A percentile compares a stretch with the other conserved stretches of the same genome.
These are phyloP conservation scores for Anoura caudifer DNA, from an alignment of 2,113 vertebrate species.

Conservation along the genomic window DNA sequence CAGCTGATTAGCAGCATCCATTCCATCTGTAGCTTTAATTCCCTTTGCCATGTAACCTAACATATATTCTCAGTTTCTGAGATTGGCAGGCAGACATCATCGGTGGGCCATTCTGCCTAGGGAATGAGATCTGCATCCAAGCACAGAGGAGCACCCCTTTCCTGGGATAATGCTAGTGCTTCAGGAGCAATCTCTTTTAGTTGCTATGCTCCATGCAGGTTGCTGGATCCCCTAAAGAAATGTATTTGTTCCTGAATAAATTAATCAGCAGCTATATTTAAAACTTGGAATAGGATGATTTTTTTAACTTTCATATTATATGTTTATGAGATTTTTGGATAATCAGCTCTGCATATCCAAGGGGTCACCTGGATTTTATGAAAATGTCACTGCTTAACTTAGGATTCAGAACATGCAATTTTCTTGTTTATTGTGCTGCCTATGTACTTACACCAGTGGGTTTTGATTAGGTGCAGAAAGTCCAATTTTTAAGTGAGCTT, in stretches of 20 bases:
- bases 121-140: background rate
- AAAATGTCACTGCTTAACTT: background rate
- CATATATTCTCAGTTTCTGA: background rate
- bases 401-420: background rate
- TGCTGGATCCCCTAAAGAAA: background rate
- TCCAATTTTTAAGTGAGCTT: conserved; percentile 25
- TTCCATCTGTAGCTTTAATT: background rate
- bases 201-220: no score
- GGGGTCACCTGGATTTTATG: background rate
- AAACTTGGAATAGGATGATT: background rate
- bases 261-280: background rate
- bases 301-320: background rate
- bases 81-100: background rate
- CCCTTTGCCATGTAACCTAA: background rate
- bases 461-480: background rate
- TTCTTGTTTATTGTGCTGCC: background rate
- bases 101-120: background rate
- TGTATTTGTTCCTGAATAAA: background rate
- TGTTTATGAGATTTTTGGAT: background rate
- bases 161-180: background rate
- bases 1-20: background rate
- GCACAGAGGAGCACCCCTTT: background rate
- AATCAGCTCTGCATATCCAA: background rate
- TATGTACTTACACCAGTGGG: rapidly evolving
- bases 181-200: background rate